Evolutionary conservation across 2,888 invertebrate species (phyloP), one percentile per base, ranked within the genome.

Genomic region (Nesidiocoris tenuis): DNA sequence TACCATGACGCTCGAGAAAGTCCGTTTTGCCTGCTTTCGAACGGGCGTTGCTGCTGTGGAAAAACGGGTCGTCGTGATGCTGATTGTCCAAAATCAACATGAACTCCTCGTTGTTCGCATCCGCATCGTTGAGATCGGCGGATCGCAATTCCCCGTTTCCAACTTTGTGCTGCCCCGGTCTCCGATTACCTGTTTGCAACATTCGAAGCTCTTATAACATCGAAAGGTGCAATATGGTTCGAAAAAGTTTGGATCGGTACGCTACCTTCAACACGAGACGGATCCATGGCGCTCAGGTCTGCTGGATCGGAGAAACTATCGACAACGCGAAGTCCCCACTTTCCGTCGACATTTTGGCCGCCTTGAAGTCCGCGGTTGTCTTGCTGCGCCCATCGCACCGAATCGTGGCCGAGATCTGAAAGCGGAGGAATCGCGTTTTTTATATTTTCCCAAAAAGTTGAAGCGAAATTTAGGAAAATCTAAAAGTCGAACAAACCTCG

Each of bases 51-150:
- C 12, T 39, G 39, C 39, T 39, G 12, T 3, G 5, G 39, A 7
- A 3, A 39, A 39, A 7, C 3, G 39, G 39, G 12, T 39, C 39
- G 39, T 3, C 39, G 3, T 7, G 39, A 12, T 39, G 39, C 39
- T 12, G 39, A 12, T 39, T 39, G 22, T 56, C 67, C 59, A 70
- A 57, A 57, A 70, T 70, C 70, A 70, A 18, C 70, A 70, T 59
- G 23, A 70, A 24, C 24, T 70, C 70, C 18, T 70, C 70, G 55
- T 67, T 55, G 18, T 65, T 39, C 24, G 25, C 1, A 22, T 67
- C 67, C 1, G 2, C 22, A 22, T 22, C 54, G 56, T 67, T 67
- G n/a, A 54, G 21, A 56, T 39, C 39, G 39, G 39, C 39, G 12
- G 39, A 39, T 39, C 39, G 39, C 39, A 39, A 39, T 3, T 12